Conservation (phyloP, 2,797 vertebrate species). For the Limnodromus scolopaceus region DNA sequence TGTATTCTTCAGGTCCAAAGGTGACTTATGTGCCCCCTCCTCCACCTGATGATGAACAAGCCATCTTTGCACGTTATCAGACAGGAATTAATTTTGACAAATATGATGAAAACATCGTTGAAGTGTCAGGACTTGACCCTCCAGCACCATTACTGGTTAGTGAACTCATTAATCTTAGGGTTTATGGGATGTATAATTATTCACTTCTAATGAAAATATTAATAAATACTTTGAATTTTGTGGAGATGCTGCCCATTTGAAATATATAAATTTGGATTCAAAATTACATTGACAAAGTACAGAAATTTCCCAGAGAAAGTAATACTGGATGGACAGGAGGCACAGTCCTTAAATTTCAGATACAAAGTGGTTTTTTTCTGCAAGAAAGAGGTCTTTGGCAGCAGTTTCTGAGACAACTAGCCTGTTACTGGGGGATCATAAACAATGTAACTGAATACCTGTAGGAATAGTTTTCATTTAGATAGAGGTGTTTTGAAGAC, state of each 20-base stretch:
- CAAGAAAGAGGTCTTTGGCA: background rate
- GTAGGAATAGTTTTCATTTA: background rate
- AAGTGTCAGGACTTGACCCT: slow-evolving; percentile 87
- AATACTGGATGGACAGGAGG: background rate
- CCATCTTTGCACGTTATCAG: slow-evolving; percentile 88
- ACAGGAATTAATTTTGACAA: slow-evolving; percentile 94
- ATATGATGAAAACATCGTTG: slow-evolving; percentile 90
- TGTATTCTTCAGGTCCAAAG: slow-evolving; percentile 80
- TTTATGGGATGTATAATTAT: background rate
- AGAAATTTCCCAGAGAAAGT: background rate
- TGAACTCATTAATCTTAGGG: background rate
- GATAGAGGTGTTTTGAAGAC: background rate
- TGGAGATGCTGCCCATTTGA: background rate
- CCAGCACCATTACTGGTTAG: slow-evolving; percentile 88
- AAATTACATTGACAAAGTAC: background rate
- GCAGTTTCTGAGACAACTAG: background rate
- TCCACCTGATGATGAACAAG: slow-evolving; percentile 86
- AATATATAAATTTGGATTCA: background rate
- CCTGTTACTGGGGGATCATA: background rate
- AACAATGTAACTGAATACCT: background rate
- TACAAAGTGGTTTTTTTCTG: background rate
- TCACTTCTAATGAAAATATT: background rate
- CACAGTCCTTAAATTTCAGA: background rate
- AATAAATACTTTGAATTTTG: background rate
- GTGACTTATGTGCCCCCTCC: slow-evolving; percentile 90